These are phyloP conservation scores for Hirtodrosophila confusa DNA, from an alignment of 2,888 invertebrate genomes.

Conservation along the genomic window DNA sequence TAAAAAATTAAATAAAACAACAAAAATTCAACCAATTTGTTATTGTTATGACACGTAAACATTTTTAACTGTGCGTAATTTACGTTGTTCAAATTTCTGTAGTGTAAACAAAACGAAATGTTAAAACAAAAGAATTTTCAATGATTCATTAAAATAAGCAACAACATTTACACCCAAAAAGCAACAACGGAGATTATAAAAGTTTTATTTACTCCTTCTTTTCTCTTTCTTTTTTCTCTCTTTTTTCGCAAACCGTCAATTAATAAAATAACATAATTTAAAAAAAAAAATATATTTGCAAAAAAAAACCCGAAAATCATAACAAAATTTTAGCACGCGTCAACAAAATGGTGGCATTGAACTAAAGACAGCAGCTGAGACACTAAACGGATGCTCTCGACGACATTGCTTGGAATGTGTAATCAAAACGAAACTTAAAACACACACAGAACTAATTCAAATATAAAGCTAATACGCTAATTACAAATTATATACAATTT, in stretches of 20 bases:
- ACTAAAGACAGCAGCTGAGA: conserved; percentile 53
- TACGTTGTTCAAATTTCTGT: conserved; percentile 54
- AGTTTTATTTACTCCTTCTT: conserved; percentile 75
- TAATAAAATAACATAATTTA: conserved; percentile 20
- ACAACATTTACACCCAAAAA: conserved; percentile 43
- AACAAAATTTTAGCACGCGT: conserved; percentile 44
- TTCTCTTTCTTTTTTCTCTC: conserved; percentile 77
- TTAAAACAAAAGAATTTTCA: conserved; percentile 20
- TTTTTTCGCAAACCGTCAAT: conserved; percentile 51
- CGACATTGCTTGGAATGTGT: conserved; percentile 44
- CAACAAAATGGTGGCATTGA: conserved; percentile 51
- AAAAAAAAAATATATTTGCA: conserved; percentile 22
- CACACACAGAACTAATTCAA: conserved; percentile 4
- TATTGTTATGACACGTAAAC: conserved; percentile 63
- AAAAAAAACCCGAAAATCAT: conserved; percentile 26
- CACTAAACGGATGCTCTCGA: conserved; percentile 48
- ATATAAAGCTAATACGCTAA: conserved; percentile 4
- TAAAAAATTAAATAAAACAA: conserved; percentile 14
- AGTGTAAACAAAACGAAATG: conserved; percentile 42
- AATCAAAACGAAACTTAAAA: conserved; percentile 9
- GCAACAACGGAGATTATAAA: conserved; percentile 74
- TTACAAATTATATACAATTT: no score
- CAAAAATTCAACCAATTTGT: conserved; percentile 31
- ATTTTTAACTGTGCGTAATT: conserved; percentile 58
- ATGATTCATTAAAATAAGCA: conserved; percentile 49